phyloP scores from a whole-genome alignment of 2,888 invertebrate species.

The Machimus atricapillus region DNA sequence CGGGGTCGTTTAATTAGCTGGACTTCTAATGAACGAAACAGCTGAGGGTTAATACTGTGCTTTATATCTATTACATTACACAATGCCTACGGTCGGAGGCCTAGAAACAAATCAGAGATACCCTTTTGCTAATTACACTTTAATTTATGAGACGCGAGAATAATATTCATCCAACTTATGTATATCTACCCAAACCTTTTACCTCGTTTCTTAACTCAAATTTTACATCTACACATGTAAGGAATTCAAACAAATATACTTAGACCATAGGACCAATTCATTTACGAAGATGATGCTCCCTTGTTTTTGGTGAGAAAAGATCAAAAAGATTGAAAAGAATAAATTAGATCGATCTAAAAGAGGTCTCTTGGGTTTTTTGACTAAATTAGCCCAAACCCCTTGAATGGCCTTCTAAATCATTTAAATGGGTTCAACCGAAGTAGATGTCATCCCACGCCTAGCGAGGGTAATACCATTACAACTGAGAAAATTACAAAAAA shows the following conservation, averaged over 20 bases:
- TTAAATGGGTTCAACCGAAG: neutral
- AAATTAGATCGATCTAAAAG: neutral
- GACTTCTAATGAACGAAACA: neutral
- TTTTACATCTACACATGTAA: neutral
- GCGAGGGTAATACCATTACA: neutral
- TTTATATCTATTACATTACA: neutral
- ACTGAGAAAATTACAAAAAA: neutral
- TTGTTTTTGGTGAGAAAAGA: neutral
- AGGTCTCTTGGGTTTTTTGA: neutral
- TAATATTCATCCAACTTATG: neutral
- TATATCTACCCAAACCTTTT: neutral
- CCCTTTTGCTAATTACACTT: neutral
- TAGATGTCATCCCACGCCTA: neutral
- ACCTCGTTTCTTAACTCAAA: neutral
- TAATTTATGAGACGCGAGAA: neutral
- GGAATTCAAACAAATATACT: neutral
- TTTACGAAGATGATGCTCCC: neutral
- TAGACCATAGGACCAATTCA: neutral
- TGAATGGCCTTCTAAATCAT: neutral
- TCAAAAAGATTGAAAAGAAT: neutral
- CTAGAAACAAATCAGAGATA: neutral
- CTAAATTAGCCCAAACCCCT: neutral
- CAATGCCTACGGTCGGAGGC: neutral
- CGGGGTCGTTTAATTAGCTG: neutral
- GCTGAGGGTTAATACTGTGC: neutral